These are phyloP conservation scores for Apis florea DNA, from an alignment of 1,140 invertebrate genomes.

Conservation along the genomic window DNA sequence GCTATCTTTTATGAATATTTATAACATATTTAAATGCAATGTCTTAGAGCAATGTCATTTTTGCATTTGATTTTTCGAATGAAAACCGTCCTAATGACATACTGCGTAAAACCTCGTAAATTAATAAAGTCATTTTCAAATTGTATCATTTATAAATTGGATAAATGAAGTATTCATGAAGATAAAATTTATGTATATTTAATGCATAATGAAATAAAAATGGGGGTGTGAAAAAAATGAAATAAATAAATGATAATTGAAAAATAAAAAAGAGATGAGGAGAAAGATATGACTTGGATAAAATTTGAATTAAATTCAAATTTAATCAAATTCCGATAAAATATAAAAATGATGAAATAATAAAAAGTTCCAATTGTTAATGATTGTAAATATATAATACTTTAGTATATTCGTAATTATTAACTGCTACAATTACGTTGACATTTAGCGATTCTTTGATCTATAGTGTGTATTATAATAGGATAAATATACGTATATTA, in stretches of 20 bases:
- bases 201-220: too few species aligned
- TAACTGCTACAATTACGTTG: neutral
- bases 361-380: too few species aligned
- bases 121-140: neutral
- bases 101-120: conserved; percentile 1
- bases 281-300: neutral
- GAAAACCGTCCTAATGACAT: conserved; percentile 29
- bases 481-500: neutral
- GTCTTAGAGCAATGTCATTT: neutral
- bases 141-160: neutral
- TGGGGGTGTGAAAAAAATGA: neutral
- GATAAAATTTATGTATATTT: neutral
- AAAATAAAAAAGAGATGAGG: neutral
- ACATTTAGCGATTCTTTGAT: neutral
- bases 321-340: neutral
- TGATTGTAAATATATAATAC: neutral
- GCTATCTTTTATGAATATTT: neutral
- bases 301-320: neutral
- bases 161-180: too few species aligned
- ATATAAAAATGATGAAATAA: neutral
- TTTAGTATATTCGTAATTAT: neutral
- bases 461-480: neutral
- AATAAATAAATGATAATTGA: too few species aligned
- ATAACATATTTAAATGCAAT: too few species aligned
- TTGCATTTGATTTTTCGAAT: conserved; percentile 2